Evolutionary conservation across 2,888 invertebrate genomes (phyloP).

Genomic region (Agrenia bidenticulata): DNA sequence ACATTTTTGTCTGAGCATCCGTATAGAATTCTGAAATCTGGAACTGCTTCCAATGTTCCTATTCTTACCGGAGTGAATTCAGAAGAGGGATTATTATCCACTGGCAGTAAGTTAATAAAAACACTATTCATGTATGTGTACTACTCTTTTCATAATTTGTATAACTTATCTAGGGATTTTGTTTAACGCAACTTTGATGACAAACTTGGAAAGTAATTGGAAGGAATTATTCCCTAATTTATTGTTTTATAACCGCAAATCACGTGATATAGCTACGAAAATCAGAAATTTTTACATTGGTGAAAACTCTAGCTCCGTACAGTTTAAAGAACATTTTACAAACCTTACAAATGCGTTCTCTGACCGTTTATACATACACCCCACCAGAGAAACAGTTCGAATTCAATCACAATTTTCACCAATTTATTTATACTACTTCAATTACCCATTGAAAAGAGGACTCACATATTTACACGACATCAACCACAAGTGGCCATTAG

Average conservation of each 20-base stretch:
- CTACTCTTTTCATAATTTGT: neutral
- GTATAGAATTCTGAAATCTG: slow-evolving; percentile 39
- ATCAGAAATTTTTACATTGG: slow-evolving; percentile 33
- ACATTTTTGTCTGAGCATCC: slow-evolving; percentile 46
- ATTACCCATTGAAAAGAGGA: slow-evolving; percentile 34
- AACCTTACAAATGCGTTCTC: slow-evolving; percentile 45
- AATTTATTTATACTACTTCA: slow-evolving; percentile 45
- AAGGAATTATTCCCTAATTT: slow-evolving; percentile 36
- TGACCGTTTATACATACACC: slow-evolving; percentile 46
- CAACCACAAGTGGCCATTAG: slow-evolving; percentile 21
- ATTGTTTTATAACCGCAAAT: slow-evolving; percentile 26
- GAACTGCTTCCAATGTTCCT: slow-evolving; percentile 39
- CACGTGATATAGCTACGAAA: slow-evolving; percentile 15
- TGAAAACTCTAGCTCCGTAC: neutral
- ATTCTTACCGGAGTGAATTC: slow-evolving; percentile 42
- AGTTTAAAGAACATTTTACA: slow-evolving; percentile 27
- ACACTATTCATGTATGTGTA: neutral
- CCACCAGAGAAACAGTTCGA: slow-evolving; percentile 35
- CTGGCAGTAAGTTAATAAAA: slow-evolving; percentile 36
- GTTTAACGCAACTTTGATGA: slow-evolving; percentile 22
- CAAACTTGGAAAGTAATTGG: slow-evolving; percentile 33
- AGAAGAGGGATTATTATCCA: slow-evolving; percentile 46
- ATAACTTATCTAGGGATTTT: slow-evolving; percentile 33
- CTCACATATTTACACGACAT: slow-evolving; percentile 37
- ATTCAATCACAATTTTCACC: slow-evolving; percentile 40